Evolutionary conservation across 2,888 invertebrate genomes (phyloP), one percentile per base, ranked within the genome.

Genomic region (Leptarthrus brevirostris): DNA sequence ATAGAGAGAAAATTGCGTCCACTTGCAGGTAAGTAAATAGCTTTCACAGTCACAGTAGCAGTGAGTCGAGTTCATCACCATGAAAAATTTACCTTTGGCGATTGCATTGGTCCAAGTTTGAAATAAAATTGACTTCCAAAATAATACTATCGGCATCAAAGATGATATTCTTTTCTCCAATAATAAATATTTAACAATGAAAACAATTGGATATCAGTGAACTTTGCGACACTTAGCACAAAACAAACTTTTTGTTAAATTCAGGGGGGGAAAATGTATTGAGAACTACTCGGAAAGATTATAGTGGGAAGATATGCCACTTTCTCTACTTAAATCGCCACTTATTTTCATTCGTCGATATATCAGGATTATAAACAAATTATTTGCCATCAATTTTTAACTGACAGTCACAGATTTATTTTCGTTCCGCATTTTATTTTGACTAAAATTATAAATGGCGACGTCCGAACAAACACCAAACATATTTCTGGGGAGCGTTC

Each of bases 381-480:
- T 71, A 64, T 3, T 18, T 14, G 14, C 26, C 54, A 26, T 71
- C 40, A 26, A 36, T 20, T n/a, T 44, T 22, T 54, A 40, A 44
- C 34, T 54, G 75, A 74, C 69, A 70, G 74, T 73, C 74, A 30
- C 49, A 18, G 34, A 73, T 53, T 73, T 64, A 44, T 44, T 47
- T 64, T 47, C 64, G 56, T 74, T 76, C 75, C 64, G 75, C 77
- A 78, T 77, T 78, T 78, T 78, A 79, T 79, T 78, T 78, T 78
- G 79, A 78, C 77, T 78, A 77, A 72, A 74, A 61, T 77, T 77
- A 77, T 74, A 78, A 79, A 79, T 79, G 79, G 79, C 79, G 79
- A 79, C 79, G 78, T 79, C 76, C 78, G 79, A 78, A 78, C 77
- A 78, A 78, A 78, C 79, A 79, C 78, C 79, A 79, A 79, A 79